Evolutionary conservation across 2,888 invertebrate species (phyloP), one percentile per base, ranked within the genome.

Genomic region (Ectobius pallidus): DNA sequence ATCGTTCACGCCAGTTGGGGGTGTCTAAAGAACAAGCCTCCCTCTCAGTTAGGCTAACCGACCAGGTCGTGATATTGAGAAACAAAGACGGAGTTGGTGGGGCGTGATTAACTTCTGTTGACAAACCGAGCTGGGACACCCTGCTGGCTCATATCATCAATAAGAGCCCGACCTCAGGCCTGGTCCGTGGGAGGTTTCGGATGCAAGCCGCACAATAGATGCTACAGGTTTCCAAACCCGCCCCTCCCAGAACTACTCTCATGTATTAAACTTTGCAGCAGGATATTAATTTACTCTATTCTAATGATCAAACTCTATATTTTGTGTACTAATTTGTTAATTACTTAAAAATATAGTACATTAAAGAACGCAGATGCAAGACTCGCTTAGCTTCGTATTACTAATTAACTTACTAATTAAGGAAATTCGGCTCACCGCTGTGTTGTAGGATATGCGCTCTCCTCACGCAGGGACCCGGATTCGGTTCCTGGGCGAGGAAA

Each of bases 91-190:
- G 0, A 58, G n/a, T 27, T 34, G 39, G 44, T 25, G 46, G 44
- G 65, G 65, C 65, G 46, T 46, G 46, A 65, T 46, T 44, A 65
- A 65, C 72, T 72, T 72, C 72, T 72, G 72, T 72, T 72, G 72
- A 72, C 72, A 72, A 72, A 61, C 72, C 69, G 58, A 58, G 49
- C 3, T 22, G 27, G 44, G 68, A 61, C 68, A 61, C 69, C 72
- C 68, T 42, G 72, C 72, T 44, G 72, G 44, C 22, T 55, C 30
- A 27, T 58, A 72, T 58, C 72, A 72, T 71, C 71, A 71, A 71
- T 71, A 71, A 63, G 71, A 11, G 22, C 22, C 9, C 49, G 65
- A 68, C 68, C 68, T 58, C 25, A 22, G 32, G 58, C 32, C 52
- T 3, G 25, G 65, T 65, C 46, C 18, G 44, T 65, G 65, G 65